Evolutionary conservation across 2,113 vertebrate species (phyloP).

Genomic region (mouse (Mus musculus)): GRCm39 chr8:7583001-7583500

Average conservation of each 20-base stretch:
- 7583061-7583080: constrained; percentile 22
- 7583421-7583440: neutral
- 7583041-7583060: constrained; percentile 38
- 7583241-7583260: neutral
- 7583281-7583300: neutral
- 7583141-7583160: neutral
- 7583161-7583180: neutral
- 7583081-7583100: constrained; percentile 9
- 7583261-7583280: neutral
- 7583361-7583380: neutral
- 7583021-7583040: constrained; percentile 49
- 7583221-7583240: neutral
- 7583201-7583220: constrained; percentile 20
- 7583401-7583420: neutral
- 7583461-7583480: fast-evolving
- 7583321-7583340: neutral
- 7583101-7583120: constrained; percentile 6
- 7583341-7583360: neutral
- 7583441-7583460: neutral
- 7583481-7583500: neutral
- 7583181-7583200: neutral
- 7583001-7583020: constrained; percentile 11
- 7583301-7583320: neutral
- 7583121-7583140: neutral
- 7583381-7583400: neutral